A percentile compares a stretch with the other conserved stretches of the same genome.
These are phyloP conservation scores for Aphelenchoides fujianensis DNA, from an alignment of 1,140 invertebrate species.

Conservation along the genomic window DNA sequence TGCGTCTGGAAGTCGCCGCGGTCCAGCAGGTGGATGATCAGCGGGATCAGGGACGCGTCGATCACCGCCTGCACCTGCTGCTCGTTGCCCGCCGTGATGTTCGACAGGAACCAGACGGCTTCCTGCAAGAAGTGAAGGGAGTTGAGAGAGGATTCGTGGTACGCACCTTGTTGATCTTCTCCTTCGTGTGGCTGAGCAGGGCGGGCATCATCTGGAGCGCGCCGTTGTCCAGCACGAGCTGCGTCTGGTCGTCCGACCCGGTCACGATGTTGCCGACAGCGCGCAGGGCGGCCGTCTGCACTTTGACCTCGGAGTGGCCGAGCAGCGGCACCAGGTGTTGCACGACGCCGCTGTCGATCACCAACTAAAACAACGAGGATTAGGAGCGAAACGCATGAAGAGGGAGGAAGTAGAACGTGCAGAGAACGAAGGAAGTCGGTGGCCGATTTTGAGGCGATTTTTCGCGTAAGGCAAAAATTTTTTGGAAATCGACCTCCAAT, in stretches of 20 bases:
- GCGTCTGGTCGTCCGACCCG: slow-evolving; percentile 96
- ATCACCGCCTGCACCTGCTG: slow-evolving; percentile 94
- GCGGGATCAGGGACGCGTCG: slow-evolving; percentile 84
- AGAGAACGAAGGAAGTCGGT: too few species aligned
- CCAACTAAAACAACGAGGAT: slow-evolving; percentile 68
- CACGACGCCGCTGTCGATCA: slow-evolving; percentile 88
- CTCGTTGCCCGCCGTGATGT: slow-evolving; percentile 96
- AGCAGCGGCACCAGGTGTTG: slow-evolving; percentile 88
- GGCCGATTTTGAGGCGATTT: background rate
- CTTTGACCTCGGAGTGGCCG: slow-evolving; percentile 90
- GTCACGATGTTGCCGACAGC: slow-evolving; percentile 99
- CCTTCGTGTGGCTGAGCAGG: slow-evolving; percentile 81
- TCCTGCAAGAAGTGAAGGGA: slow-evolving; percentile 69
- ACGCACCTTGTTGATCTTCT: slow-evolving; percentile 74
- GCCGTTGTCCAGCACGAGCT: slow-evolving; percentile 84
- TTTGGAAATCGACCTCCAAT: too few species aligned
- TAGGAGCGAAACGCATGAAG: background rate
- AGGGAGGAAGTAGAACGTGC: too few species aligned
- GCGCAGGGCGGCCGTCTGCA: slow-evolving; percentile 89
- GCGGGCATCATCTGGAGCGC: slow-evolving; percentile 86
- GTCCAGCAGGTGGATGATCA: slow-evolving; percentile 85
- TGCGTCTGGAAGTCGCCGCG: slow-evolving; percentile 96
- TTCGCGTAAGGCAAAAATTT: too few species aligned
- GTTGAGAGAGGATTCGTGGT: slow-evolving; percentile 22
- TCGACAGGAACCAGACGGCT: slow-evolving; percentile 97